These are phyloP conservation scores for Thera obeliscata DNA, from an alignment of 2,888 invertebrate genomes.

Conservation along the genomic window DNA sequence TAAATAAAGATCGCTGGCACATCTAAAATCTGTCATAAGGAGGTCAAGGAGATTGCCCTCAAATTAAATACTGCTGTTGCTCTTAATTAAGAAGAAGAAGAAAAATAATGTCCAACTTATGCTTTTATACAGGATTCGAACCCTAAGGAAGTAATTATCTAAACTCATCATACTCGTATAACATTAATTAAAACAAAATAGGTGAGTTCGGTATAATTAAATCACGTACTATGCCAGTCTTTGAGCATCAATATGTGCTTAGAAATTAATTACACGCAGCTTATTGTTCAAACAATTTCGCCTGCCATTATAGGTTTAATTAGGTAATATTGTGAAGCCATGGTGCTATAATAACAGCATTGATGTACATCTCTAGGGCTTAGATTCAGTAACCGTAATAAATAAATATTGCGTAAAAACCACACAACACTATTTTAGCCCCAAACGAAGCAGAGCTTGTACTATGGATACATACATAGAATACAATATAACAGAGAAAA, in stretches of 20 bases:
- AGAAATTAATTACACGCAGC: constrained; percentile 22
- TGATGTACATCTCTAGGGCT: not conserved
- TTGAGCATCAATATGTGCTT: constrained; percentile 11
- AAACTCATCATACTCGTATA: constrained; percentile 1
- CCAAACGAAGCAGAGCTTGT: no score
- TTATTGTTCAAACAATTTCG: constrained; percentile 23
- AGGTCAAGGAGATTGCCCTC: no score
- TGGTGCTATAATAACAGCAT: not conserved
- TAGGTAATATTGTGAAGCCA: not conserved
- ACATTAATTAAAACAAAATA: not conserved
- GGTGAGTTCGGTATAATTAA: constrained; percentile 4
- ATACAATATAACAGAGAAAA: no score
- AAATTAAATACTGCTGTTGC: no score
- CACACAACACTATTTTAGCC: no score
- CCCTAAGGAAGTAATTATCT: not conserved
- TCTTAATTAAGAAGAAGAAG: no score
- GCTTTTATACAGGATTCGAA: not conserved
- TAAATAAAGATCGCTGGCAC: no score
- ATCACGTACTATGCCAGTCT: constrained; percentile 6
- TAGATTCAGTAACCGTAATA: no score
- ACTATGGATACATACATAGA: no score
- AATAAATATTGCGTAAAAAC: no score
- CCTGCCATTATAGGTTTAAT: constrained; percentile 6
- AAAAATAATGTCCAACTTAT: no score
- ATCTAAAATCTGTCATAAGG: no score